Conservation (phyloP, 2,888 invertebrate species). For the Watsonalla binaria region DNA sequence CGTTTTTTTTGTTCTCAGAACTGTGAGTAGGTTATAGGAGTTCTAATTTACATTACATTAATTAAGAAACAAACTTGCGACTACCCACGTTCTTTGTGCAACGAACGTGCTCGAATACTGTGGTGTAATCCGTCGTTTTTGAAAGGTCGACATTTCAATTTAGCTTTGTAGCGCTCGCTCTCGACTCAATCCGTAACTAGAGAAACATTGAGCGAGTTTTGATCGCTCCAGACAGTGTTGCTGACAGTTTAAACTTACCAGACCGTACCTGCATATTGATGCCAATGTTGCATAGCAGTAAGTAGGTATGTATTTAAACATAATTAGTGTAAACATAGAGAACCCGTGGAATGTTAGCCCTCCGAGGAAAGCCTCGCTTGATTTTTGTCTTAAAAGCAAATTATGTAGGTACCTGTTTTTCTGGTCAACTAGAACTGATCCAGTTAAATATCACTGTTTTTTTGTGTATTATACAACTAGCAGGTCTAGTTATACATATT, state of each 20-base stretch:
- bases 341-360: too few relatives aligned
- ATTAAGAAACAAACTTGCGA: background rate
- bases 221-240: constrained; percentile 27
- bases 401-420: too few relatives aligned
- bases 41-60: background rate
- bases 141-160: constrained; percentile 65
- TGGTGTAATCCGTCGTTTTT: constrained; percentile 20
- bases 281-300: too few relatives aligned
- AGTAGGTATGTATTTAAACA: too few relatives aligned
- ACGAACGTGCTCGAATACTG: background rate
- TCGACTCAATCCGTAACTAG: constrained; percentile 18
- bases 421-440: too few relatives aligned
- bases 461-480: too few relatives aligned
- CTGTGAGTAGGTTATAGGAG: background rate
- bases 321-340: too few relatives aligned
- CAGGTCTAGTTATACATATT: too few relatives aligned
- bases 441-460: too few relatives aligned
- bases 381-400: too few relatives aligned
- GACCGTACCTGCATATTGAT: too few relatives aligned
- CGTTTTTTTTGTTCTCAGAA: background rate
- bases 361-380: too few relatives aligned
- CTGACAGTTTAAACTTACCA: constrained; percentile 24
- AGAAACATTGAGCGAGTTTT: constrained; percentile 32
- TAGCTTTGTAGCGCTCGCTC: constrained; percentile 51
- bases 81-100: background rate